These are phyloP conservation scores for Corythornis madagascariensis DNA, from an alignment of 2,113 vertebrate species.

Conservation along the genomic window DNA sequence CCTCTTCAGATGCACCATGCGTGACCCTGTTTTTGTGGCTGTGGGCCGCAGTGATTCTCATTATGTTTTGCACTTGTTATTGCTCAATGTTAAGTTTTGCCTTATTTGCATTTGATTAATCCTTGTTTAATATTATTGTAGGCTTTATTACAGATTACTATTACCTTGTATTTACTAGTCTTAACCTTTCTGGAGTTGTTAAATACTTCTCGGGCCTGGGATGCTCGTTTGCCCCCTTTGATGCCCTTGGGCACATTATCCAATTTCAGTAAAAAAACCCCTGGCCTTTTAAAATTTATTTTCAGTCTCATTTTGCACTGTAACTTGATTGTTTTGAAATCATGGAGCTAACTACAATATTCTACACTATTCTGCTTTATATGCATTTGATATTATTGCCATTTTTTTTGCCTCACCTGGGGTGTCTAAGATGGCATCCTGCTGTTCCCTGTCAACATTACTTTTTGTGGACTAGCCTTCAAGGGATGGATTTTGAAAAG, in stretches of 20 bases:
- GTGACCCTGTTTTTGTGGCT: neutral
- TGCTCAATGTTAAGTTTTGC: neutral
- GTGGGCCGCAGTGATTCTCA: neutral
- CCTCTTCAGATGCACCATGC: fast-evolving
- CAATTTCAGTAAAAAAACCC: neutral
- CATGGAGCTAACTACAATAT: neutral
- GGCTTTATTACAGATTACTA: neutral
- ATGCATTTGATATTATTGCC: neutral
- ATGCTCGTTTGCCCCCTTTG: fast-evolving
- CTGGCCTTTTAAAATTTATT: neutral
- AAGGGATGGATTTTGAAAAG: neutral
- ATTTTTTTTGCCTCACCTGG: neutral
- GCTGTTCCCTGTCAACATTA: neutral
- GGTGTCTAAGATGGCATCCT: neutral
- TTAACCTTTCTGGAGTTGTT: neutral
- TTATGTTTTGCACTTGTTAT: neutral
- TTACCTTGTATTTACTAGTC: neutral
- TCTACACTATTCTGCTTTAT: neutral
- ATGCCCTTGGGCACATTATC: neutral
- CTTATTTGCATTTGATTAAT: neutral
- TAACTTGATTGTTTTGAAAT: neutral
- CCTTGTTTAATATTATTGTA: neutral
- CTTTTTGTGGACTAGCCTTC: neutral
- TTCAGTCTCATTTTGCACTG: neutral
- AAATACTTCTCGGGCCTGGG: neutral